phyloP scores from a whole-genome alignment of 2,888 invertebrate genomes.

The Yponomeuta sedellus region DNA sequence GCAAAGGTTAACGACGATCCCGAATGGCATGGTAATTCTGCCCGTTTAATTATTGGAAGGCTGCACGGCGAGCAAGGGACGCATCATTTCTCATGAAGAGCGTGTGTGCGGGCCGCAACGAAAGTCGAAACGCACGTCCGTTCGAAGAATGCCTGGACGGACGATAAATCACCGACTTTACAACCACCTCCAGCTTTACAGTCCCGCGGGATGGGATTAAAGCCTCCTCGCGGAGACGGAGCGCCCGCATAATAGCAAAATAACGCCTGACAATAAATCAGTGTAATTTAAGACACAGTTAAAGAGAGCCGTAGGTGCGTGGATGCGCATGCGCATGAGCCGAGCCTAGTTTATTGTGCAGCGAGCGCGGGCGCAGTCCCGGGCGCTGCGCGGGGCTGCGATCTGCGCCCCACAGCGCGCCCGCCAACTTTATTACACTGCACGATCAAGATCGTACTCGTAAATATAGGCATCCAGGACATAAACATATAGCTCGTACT shows the following conservation, averaged over 20 bases:
- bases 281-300: constrained; percentile 36
- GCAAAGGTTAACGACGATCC: background rate
- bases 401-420: background rate
- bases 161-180: constrained; percentile 54
- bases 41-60: background rate
- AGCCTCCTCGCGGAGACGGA: background rate
- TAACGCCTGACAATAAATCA: constrained; percentile 35
- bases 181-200: constrained; percentile 33
- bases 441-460: constrained; percentile 10
- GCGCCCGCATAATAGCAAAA: constrained; percentile 15
- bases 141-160: constrained; percentile 37
- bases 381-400: background rate
- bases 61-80: background rate
- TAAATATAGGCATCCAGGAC: constrained; percentile 13
- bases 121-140: constrained; percentile 43
- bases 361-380: background rate
- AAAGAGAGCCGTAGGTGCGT: constrained; percentile 8
- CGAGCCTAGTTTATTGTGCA: constrained; percentile 13
- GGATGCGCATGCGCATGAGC: constrained; percentile 6
- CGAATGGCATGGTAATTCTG: background rate
- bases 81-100: constrained; percentile 10
- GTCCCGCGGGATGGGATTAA: constrained; percentile 30
- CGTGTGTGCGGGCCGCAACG: constrained; percentile 27
- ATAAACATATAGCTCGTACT: constrained; percentile 5
- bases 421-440: constrained; percentile 12